These are phyloP conservation scores for Diaphora mendica DNA, from an alignment of 2,888 invertebrate species.

Conservation along the genomic window DNA sequence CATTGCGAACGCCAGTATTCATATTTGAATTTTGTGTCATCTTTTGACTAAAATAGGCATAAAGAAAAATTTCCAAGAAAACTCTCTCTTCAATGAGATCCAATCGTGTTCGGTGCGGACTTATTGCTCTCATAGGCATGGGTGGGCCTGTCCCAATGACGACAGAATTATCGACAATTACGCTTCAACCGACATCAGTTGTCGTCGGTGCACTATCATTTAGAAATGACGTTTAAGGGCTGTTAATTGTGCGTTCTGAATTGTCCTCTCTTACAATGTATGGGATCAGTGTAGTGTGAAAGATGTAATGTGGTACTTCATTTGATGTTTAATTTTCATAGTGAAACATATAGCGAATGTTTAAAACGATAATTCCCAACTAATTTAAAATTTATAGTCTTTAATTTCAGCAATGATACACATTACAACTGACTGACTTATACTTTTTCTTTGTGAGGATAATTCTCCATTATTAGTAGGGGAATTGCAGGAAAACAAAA, in stretches of 20 bases:
- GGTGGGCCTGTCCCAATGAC: slow-evolving; percentile 58
- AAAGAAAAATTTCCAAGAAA: neutral
- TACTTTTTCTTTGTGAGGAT: too few species aligned
- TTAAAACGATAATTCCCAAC: neutral
- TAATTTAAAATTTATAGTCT: too few species aligned
- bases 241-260: slow-evolving; percentile 48
- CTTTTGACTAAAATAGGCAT: neutral
- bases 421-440: too few species aligned
- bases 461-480: too few species aligned
- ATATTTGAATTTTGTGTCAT: neutral
- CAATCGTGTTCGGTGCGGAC: slow-evolving; percentile 31
- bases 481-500: too few species aligned
- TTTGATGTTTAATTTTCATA: too few species aligned
- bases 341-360: neutral
- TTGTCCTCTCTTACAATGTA: slow-evolving; percentile 36
- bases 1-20: neutral
- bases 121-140: slow-evolving; percentile 47
- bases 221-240: slow-evolving; percentile 48
- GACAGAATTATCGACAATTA: slow-evolving; percentile 69
- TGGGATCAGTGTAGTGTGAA: slow-evolving; percentile 40
- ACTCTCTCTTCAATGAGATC: slow-evolving; percentile 20
- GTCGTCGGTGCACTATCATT: slow-evolving; percentile 56
- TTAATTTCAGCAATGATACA: too few species aligned
- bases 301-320: slow-evolving; percentile 25
- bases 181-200: slow-evolving; percentile 37